phyloP scores from a whole-genome alignment of 2,113 vertebrate species.

The Sapayoa aenigma region DNA sequence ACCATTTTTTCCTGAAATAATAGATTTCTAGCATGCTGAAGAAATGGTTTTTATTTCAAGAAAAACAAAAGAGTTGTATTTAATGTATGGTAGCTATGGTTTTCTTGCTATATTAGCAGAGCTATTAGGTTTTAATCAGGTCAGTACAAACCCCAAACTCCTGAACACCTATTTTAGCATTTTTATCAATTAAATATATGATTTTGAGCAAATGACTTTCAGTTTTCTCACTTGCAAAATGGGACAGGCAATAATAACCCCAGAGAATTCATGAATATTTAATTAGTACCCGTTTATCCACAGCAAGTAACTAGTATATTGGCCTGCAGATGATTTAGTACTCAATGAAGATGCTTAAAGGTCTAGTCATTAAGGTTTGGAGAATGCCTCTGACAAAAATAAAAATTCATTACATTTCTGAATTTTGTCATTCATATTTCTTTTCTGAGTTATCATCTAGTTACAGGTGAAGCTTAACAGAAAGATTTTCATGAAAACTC shows the following conservation, averaged over 20 bases:
- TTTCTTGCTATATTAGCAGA: background rate
- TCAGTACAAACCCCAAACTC: background rate
- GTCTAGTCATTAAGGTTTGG: background rate
- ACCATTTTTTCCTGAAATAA: background rate
- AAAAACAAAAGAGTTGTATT: background rate
- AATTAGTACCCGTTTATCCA: background rate
- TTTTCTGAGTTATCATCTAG: background rate
- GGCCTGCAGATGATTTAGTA: background rate
- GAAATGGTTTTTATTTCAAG: background rate
- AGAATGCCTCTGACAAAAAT: background rate
- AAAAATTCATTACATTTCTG: background rate
- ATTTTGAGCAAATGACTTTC: background rate
- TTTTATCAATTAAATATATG: background rate
- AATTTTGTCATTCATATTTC: background rate
- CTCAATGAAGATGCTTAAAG: background rate
- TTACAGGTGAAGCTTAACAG: background rate
- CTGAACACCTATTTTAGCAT: background rate
- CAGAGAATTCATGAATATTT: background rate
- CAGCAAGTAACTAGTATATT: background rate
- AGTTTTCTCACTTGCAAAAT: background rate
- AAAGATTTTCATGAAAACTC: background rate
- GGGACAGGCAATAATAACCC: background rate
- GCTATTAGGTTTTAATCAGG: background rate
- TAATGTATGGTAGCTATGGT: background rate
- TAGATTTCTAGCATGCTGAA: background rate